Conservation (phyloP, 2,113 vertebrate genomes). For the Pangasianodon gigas region DNA sequence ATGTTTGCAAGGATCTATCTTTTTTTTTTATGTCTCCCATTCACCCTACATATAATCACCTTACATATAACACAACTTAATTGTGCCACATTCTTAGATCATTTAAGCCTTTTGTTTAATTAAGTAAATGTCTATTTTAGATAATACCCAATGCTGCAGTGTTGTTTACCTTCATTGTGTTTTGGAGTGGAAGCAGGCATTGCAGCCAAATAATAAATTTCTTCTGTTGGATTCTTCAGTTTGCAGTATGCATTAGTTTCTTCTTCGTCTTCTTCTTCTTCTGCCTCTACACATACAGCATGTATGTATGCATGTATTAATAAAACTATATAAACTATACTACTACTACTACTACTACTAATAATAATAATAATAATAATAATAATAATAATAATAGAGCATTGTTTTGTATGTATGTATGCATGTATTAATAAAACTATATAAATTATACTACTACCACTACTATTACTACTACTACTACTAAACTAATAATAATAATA, state of each 20-base stretch:
- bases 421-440: no score
- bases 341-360: no score
- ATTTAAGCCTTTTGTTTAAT: not conserved
- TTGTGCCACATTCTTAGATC: not conserved
- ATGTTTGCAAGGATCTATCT: not conserved
- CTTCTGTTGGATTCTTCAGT: slow-evolving; percentile 51
- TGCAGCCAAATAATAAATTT: slow-evolving; percentile 56
- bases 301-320: no score
- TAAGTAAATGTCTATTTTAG: not conserved
- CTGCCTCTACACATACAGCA: not conserved
- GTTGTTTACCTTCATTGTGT: not conserved
- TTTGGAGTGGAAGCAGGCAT: fast-evolving
- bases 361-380: no score
- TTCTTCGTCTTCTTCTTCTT: slow-evolving; percentile 8
- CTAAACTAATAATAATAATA: no score
- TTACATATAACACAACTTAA: not conserved
- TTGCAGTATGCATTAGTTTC: slow-evolving; percentile 45
- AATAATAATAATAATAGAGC: no score
- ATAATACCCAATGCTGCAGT: not conserved
- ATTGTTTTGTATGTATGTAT: no score
- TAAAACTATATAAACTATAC: no score
- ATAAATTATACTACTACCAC: no score
- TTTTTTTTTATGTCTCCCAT: not conserved
- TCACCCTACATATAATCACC: not conserved
- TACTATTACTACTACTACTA: no score